A percentile compares a stretch with the other conserved stretches of the same genome.
phyloP scores from a whole-genome alignment of 1,140 invertebrate species.

The Belonocnema kinseyi region DNA sequence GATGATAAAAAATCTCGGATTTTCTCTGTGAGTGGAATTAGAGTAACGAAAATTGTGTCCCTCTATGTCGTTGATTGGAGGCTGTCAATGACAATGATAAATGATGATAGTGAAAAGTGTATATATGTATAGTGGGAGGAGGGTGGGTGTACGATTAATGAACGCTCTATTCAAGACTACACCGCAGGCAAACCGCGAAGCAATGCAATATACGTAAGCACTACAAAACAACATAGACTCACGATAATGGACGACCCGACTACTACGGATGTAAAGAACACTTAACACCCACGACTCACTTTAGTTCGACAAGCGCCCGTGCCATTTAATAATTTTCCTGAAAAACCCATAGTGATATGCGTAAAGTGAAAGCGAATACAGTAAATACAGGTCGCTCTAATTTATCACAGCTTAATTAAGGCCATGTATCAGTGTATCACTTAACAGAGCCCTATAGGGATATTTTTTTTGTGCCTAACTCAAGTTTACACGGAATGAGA shows the following conservation, averaged over 20 bases:
- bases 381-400: too few species aligned
- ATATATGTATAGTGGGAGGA: not conserved
- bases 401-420: not conserved
- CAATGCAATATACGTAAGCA: slow-evolving; percentile 9
- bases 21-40: not conserved
- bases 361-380: not conserved
- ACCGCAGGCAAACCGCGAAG: slow-evolving; percentile 28
- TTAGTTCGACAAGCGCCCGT: slow-evolving; percentile 5
- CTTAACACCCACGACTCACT: slow-evolving; percentile 18
- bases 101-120: slow-evolving; percentile 6
- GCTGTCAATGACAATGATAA: slow-evolving; percentile 17
- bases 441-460: too few species aligned
- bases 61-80: not conserved
- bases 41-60: not conserved
- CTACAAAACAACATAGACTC: slow-evolving; percentile 25
- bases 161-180: slow-evolving; percentile 25
- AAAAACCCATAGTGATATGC: not conserved
- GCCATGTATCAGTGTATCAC: too few species aligned
- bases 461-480: too few species aligned
- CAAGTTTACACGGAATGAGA: too few species aligned
- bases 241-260: slow-evolving; percentile 6
- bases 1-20: too few species aligned
- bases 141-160: slow-evolving; percentile 23
- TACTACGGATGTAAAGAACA: not conserved
- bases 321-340: slow-evolving; percentile 3